A percentile compares a stretch with the other conserved stretches of the same genome.
These are phyloP conservation scores for Premnoplex brunnescens DNA, from an alignment of 2,797 vertebrate species.

Conservation along the genomic window DNA sequence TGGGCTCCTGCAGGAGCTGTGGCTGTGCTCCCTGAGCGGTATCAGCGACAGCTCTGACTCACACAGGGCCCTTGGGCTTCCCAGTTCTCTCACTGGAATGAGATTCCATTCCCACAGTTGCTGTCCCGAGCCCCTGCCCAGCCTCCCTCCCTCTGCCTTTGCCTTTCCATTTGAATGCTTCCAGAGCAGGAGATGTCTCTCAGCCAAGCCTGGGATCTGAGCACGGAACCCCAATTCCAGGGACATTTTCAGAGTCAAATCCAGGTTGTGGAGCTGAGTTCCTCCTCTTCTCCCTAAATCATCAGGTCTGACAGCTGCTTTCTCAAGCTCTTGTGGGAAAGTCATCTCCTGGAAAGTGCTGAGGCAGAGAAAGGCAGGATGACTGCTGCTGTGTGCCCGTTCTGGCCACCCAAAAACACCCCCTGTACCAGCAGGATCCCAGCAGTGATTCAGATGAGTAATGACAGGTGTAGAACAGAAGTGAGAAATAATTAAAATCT, in stretches of 20 bases:
- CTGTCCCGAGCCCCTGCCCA: background rate
- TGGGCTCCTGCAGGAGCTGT: background rate
- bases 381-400: background rate
- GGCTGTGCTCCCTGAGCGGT: background rate
- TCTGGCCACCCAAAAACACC: background rate
- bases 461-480: background rate
- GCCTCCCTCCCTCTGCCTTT: background rate
- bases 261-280: background rate
- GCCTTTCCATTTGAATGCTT: background rate
- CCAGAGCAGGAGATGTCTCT: background rate
- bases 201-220: background rate
- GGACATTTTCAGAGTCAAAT: slow-evolving; percentile 53
- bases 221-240: background rate
- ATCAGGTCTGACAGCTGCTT: background rate
- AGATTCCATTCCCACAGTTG: slow-evolving; percentile 7
- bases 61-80: background rate
- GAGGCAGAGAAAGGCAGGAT: slow-evolving; percentile 2
- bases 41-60: background rate
- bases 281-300: background rate
- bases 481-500: slow-evolving; percentile 21
- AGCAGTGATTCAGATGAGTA: background rate
- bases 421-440: background rate
- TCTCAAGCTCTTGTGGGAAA: slow-evolving; percentile 11
- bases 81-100: background rate
- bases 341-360: slow-evolving; percentile 12